Base-by-base conservation (phyloP, 2,797 vertebrate species). In the Muscicapa striata region DNA sequence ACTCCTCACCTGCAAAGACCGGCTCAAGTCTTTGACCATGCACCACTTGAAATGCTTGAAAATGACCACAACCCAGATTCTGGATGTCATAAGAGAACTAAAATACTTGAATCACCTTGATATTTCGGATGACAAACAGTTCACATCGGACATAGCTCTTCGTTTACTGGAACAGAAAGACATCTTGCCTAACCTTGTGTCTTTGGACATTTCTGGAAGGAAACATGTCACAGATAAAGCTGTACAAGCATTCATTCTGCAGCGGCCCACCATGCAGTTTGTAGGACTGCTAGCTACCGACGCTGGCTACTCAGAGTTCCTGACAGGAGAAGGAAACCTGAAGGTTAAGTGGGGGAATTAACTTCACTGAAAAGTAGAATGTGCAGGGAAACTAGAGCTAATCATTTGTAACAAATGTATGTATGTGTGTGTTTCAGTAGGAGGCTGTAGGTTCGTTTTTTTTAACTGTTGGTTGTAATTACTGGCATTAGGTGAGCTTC, bases 51-150 rank as follows among this genome's bases (percentile, higher is more conserved):
- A 99, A 98, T 99, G 99, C 97, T 98, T 99, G 97, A 99, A 99
- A 98, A 99, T 99, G 99, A 99, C 98, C 87, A 99, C 99, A 2
- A 98, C 98, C 29, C 99, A 99, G 96, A 98, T 99, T 90, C 96
- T 99, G 89, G 98, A 98, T 58, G 99, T 99, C 87, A 98, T 98
- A 86, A 96, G 97, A 92, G 98, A 98, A 95, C 97, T 98, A 13
- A 97, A 97, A 89, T 97, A 97, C 54, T 89, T 98, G 93, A 98
- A 99, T 97, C 99, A 99, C 89, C 98, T 99, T 94, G 99, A 99
- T 97, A 99, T 99, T 97, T 99, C 99, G 1, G 99, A 99, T 90
- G 99, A 99, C 95, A 99, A 99, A 95, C 99, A 99, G 97, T 99
- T 99, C 95, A 99, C 99, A 2, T 99, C 99, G 9, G 99, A 99